Base-by-base conservation (phyloP, 1,140 invertebrate species). In the Oedothorax gibbosus region DNA sequence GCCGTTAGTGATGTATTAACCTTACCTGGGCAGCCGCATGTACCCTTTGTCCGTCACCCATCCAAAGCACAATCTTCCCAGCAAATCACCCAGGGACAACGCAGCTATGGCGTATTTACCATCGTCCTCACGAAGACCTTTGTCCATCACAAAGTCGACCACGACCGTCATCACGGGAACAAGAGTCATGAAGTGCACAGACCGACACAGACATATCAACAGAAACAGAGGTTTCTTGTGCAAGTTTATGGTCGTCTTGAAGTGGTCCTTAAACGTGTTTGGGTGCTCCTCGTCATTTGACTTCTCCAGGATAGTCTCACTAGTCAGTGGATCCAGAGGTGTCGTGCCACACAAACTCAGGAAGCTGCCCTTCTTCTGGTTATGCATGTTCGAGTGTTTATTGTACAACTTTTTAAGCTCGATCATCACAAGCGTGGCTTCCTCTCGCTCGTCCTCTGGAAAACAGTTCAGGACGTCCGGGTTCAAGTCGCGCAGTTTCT, bases 31-130 rank as follows among this genome's bases (percentile, higher is more conserved):
- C 20, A 83, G 14, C 7, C 8, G 20, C n/a, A 83, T 8, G 14
- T 64, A 83, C 9, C 69, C 69, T 10, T 18, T 10, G n/a, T 83
- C 80, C 14, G 80, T 83, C 14, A 83, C 50, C 80, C 80, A 83
- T 51, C 80, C 80, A 3, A 73, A 54, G 56, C 80, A 60, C 3
- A 83, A 49, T 10, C 80, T 54, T 5, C 80, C 80, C 8, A 83
- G 8, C 15, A 83, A 15, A 53, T 83, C 80, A 8, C 80, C 80
- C 12, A 73, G 11, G 0, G 80, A 83, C n/a, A 83, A 12, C 11
- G 35, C 69, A 12, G 80, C 80, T 9, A 83, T 83, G 49, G 49
- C 71, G 14, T 64, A 73, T 18, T 72, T 72, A 14, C 80, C 80
- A 11, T 82, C 21, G 1, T 18, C 15, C 54, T 62, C 49, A 49